Evolutionary conservation across 2,113 vertebrate species (phyloP).

Genomic region (Mirza zaza): DNA sequence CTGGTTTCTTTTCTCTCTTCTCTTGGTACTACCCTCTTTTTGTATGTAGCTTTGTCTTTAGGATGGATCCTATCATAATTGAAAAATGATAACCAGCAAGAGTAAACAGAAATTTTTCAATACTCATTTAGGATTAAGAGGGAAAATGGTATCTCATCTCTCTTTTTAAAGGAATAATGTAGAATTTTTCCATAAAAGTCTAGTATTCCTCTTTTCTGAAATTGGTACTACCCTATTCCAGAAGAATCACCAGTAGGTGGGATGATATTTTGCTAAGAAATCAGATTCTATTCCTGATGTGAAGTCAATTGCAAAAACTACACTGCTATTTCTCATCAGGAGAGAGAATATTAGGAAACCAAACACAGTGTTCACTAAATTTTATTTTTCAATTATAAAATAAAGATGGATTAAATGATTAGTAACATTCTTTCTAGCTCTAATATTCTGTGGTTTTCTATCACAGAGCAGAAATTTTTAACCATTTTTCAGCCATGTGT

Average conservation of each 20-base stretch:
- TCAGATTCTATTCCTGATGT: not conserved
- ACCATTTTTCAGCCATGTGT: not conserved
- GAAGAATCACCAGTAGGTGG: not conserved
- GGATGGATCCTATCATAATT: not conserved
- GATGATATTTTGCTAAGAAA: not conserved
- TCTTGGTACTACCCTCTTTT: not conserved
- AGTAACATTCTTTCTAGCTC: not conserved
- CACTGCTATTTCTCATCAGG: not conserved
- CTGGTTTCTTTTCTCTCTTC: not conserved
- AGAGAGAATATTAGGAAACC: not conserved
- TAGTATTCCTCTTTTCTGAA: not conserved
- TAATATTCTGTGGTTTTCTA: not conserved
- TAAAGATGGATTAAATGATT: not conserved
- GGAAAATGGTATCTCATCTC: not conserved
- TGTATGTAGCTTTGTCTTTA: not conserved
- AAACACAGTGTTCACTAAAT: not conserved
- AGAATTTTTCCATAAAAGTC: not conserved
- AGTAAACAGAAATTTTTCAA: not conserved
- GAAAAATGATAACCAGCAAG: not conserved
- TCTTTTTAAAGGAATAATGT: not conserved
- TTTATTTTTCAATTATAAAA: conserved; percentile 43
- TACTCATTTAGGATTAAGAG: not conserved
- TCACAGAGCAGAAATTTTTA: not conserved
- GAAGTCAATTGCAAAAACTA: not conserved
- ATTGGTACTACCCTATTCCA: not conserved